Evolutionary conservation across 2,797 vertebrate species (phyloP), one percentile per base, ranked within the genome.

Genomic region (Acanthornis magna): DNA sequence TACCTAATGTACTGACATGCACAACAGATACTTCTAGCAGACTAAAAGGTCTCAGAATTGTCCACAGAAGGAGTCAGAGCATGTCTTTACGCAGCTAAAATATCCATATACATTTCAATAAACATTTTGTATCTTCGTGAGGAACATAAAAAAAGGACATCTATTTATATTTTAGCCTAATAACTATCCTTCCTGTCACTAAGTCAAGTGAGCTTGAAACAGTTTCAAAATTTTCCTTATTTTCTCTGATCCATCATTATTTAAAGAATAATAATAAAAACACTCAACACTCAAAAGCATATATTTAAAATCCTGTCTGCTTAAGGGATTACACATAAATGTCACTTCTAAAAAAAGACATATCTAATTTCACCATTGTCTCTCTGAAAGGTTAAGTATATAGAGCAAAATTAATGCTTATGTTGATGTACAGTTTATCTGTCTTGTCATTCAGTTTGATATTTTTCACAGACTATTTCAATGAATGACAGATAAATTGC

Each of bases 401-500:
- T 81, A 85, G 72, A 85, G 36, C 57, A 93, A 82, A 95, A 93
- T 71, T 93, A 93, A 93, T 60, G 60, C 91, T 84, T 82, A 40
- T 88, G 91, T 88, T 96, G 92, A 95, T 81, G 88, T 72, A 74
- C 85, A 92, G 95, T 93, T 94, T 90, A 91, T 78, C 89, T 78
- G 43, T 67, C 94, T 77, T 95, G 92, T 95, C 86, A 96, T 83
- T 93, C 94, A 84, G 57, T 78, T 85, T 91, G 91, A 54, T 87
- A 82, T 96, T 85, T 94, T 89, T 90, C 85, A 73, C 45, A 79
- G 89, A 78, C 82, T 94, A 84, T 85, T 96, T 94, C 32, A 81
- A 88, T 72, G 84, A 91, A 80, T 84, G 95, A 94, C 96, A 95
- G 90, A 90, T 45, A 92, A 94, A 96, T 95, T 93, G 79, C 62